Evolutionary conservation across 2,888 invertebrate species (phyloP), one percentile per base, ranked within the genome.

Genomic region (Phengaris alcon): DNA sequence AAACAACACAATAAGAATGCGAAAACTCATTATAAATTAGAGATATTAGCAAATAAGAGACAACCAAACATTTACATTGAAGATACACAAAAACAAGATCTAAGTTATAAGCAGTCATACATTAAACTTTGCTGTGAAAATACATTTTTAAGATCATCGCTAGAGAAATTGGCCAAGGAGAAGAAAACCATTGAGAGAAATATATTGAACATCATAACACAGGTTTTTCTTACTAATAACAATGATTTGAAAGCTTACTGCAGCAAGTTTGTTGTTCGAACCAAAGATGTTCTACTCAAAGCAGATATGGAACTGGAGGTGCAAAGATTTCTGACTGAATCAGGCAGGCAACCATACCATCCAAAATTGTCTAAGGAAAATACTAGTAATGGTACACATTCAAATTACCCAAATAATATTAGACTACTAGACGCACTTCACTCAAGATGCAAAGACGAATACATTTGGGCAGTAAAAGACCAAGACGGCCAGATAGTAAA

Each of bases 41-140:
- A 90, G 77, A 84, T 77, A 2, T 81, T 87, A 82, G 86, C 89
- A 0, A 91, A 88, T 82, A 87, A 84, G 74, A 84, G 89, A 80
- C 84, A 91, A 2, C 77, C 82, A 12, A 64, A 35, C 35, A 82
- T 81, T 68, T 82, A 88, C 59, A 84, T 89, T 44, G 88, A 90
- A 79, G 84, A 86, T 13, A 84, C 86, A 0, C 85, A 90, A 73
- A 87, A 84, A 78, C 79, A 79, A 79, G 90, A 87, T 76, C 80
- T 87, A 3, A 88, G 83, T 79, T 91, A 90, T 76, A 90, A 91
- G 81, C 88, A 91, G 78, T 81, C 91, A 48, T 91, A 91, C 82
- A 78, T 88, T 48, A 79, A 86, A 1, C 87, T 90, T 2, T 85
- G 88, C 51, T 88, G 90, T 82, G 93, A 93, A 83, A 93, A 92